phyloP scores from a whole-genome alignment of 2,113 vertebrate species.

The Dinomys branickii region DNA sequence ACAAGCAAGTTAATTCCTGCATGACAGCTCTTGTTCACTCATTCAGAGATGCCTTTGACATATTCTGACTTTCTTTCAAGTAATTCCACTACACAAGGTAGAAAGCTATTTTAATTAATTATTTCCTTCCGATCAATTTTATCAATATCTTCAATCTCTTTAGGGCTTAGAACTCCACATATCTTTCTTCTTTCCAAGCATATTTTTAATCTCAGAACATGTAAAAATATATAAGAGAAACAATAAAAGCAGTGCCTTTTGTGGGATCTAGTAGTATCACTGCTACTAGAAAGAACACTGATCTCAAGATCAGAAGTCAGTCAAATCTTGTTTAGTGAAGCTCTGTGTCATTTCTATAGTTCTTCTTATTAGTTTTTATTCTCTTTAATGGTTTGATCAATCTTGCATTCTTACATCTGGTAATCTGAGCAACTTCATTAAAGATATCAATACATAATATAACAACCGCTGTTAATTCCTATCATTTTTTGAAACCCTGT shows the following conservation, averaged over 20 bases:
- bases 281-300: not conserved
- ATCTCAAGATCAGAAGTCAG: not conserved
- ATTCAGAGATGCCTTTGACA: not conserved
- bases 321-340: not conserved
- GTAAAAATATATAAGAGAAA: not conserved
- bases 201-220: not conserved
- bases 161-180: not conserved
- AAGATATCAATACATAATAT: too few species aligned
- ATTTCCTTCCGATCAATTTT: not conserved
- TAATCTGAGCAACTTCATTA: too few species aligned
- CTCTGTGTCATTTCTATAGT: too few species aligned
- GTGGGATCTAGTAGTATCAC: not conserved
- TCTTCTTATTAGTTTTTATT: too few species aligned
- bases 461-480: too few species aligned
- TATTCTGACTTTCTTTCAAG: not conserved
- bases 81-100: not conserved
- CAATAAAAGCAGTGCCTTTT: not conserved
- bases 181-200: not conserved
- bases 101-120: not conserved
- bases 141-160: not conserved
- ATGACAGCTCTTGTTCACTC: not conserved
- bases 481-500: too few species aligned
- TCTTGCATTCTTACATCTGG: too few species aligned
- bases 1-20: not conserved
- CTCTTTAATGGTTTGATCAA: too few species aligned